Evolutionary conservation across 2,113 vertebrate species (phyloP).

Genomic region (Pica pica): DNA sequence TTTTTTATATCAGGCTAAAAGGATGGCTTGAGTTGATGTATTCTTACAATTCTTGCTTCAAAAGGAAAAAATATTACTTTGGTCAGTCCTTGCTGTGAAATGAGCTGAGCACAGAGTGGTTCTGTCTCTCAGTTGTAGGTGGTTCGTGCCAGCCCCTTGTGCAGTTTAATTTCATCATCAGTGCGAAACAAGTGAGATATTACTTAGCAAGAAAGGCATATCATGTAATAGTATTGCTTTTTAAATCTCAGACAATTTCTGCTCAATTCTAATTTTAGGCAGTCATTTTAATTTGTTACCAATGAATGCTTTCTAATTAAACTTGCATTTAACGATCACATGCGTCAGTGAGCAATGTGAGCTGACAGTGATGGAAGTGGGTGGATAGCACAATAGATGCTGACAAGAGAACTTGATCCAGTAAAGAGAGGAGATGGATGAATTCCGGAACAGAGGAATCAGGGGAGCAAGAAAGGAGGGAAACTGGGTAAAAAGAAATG

Average conservation of each 20-base stretch:
- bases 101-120: background rate
- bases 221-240: constrained; percentile 5
- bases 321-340: constrained; percentile 24
- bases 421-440: background rate
- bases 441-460: background rate
- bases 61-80: background rate
- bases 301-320: constrained; percentile 49
- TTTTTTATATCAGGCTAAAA: background rate
- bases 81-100: background rate
- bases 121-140: background rate
- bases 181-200: background rate
- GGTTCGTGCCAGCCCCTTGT: background rate
- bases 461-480: background rate
- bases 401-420: constrained; percentile 1
- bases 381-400: constrained; percentile 15
- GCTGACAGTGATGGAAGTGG: constrained; percentile 45
- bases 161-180: constrained; percentile 4
- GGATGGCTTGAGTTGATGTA: background rate
- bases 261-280: constrained; percentile 35
- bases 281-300: constrained; percentile 50
- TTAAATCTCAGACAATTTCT: constrained; percentile 42
- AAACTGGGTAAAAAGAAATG: background rate
- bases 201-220: constrained; percentile 19
- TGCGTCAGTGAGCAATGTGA: constrained; percentile 28
- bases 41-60: background rate